Base-by-base conservation (phyloP, 2,797 vertebrate genomes). In the Anableps anableps region DNA sequence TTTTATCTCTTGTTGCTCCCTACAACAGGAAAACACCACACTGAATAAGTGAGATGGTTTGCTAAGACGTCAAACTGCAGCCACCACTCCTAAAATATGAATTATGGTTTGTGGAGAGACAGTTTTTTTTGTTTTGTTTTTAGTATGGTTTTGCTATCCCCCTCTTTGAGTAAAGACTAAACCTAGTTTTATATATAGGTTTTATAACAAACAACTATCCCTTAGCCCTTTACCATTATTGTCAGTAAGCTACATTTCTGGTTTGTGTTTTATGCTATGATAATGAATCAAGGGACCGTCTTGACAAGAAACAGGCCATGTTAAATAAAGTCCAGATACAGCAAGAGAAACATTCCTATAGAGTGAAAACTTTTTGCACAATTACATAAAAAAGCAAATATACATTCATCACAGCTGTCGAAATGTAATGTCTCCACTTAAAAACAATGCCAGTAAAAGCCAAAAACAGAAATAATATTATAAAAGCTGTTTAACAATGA, bases 81-180 rank as follows among this genome's bases (percentile, higher is more conserved):
- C 94, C 94, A 83, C 92, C 82, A 79, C 84, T 89, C 89, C 87
- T 85, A 91, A 91, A 94, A 91, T 84, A 88, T 94, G 89, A 94
- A 93, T 93, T 89, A 93, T 91, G 91, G 93, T 92, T 93, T 80
- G 80, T 78, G n/a, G 79, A 90, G 62, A 88, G 84, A 88, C 83
- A 80, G 58, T 90, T 77, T 81, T 71, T 72, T 50, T 43, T n/a
- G n/a, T n/a, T n/a, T 58, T 58, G 26, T 58, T 62, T 62, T 85
- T 88, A 38, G 38, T 76, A 72, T 64, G 72, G 66, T 76, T 76
- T 62, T 19, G 74, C 17, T 36, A 51, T 29, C 77, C 60, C 66
- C 47, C n/a, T 72, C 26, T 72, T 70, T 31, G 75, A 51, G 55
- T 53, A 14, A 5, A 36, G 87, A 86, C 81, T 91, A 74, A 80